Evolutionary conservation across 1,140 invertebrate species (phyloP), one percentile per base, ranked within the genome.

Genomic region (Nephila pilipes): DNA sequence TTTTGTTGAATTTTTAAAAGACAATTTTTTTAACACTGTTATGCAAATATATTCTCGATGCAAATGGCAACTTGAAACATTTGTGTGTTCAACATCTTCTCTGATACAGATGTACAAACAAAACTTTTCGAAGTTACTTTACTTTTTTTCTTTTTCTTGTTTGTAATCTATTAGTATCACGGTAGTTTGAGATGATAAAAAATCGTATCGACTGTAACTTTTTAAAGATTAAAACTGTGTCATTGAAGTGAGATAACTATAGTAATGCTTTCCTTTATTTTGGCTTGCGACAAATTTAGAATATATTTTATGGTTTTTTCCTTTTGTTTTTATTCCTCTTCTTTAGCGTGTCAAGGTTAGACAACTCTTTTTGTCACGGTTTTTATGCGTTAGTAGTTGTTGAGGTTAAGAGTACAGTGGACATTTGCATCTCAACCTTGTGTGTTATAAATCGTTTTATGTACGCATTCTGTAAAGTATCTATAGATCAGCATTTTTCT

Each of bases 351-450:
- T 83, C 80, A 83, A 83, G 80, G 80, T 83, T 83, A 83, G 46
- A 83, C 54, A 75, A 83, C 80, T 83, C 54, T 55, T 83, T 22
- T 25, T 83, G 80, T 83, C 80, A 83, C 38, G n/a, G 80, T 57
- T 83, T 46, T 83, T 83, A 83, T 38, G 80, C 54, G 80, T 29
- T 83, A 55, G 38, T 83, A 83, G 38, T 55, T 75, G 65, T 83
- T 55, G 54, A 55, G 80, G 80, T 38, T 25, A 83, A 32, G 25
- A 36, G 65, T 29, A 32, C 18, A 75, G 29, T 36, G 46, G 80
- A 83, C 80, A 83, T 83, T 83, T 83, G 46, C 80, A 83, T 83
- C 38, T 55, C n/a, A 83, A 55, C 80, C 32, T 83, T 83, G 80
- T 83, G 20, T 83, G 46, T 14, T 25, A 32, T 75, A 29, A 75